Evolutionary conservation across 1,140 invertebrate genomes (phyloP), one percentile per base, ranked within the genome.

Genomic region (Conus ventricosus): DNA sequence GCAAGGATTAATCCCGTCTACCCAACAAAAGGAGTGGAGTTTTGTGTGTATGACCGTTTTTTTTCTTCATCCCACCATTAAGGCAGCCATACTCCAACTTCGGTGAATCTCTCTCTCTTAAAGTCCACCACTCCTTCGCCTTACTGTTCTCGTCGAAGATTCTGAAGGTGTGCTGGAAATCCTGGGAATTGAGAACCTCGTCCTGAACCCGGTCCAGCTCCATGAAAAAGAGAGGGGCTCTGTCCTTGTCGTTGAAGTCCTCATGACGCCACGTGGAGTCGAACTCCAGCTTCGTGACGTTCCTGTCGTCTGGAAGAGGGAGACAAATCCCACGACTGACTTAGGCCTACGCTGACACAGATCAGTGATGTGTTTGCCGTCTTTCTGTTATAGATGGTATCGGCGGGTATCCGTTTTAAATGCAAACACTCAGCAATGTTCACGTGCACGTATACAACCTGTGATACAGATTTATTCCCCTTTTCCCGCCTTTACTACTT

Each of bases 181-280:
- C 85, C 85, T 76, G 4, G 5, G 63, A 39, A 71, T 87, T 87
- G 67, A 87, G 51, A 53, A 87, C 71, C 27, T 76, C 71, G 75
- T 87, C 85, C 25, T 1, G 0, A 8, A 87, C 71, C 23, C 54
- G 63, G 75, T 87, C 85, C 67, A 87, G 25, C 75, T 87, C 85
- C 27, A 87, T 39, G 85, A 87, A 87, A 71, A 76, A 87, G 20
- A 87, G 71, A 6, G 85, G 85, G 6, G 85, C 85, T 71, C 84
- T 67, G 10, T 85, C 84, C 63, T 60, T 71, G 6, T 85, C 84
- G 51, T 71, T 55, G 23, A 67, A 71, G 54, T 71, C 84, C 51
- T 85, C 84, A 51, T 15, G 39, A 13, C 63, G 23, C 84, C 84
- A 85, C 13, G 84, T 85, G 25, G 55, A 75, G 63, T 85, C 84